These are phyloP conservation scores for Adelosebastes latens DNA, from an alignment of 2,797 vertebrate genomes.

Conservation along the genomic window DNA sequence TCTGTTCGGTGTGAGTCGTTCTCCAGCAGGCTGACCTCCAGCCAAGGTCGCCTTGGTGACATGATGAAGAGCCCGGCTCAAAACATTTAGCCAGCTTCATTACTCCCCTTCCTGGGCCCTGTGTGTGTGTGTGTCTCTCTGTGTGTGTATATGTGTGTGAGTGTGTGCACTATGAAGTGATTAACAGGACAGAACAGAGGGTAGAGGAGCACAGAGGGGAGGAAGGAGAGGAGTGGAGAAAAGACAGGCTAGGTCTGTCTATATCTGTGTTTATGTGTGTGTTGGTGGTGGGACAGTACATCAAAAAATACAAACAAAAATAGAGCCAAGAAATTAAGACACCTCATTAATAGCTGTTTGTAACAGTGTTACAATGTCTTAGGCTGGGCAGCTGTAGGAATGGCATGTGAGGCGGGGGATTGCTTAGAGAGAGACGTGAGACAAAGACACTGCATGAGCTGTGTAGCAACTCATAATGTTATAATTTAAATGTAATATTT, in stretches of 20 bases:
- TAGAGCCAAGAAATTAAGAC: neutral
- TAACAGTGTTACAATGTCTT: neutral
- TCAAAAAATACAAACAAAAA: neutral
- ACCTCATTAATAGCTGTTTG: neutral
- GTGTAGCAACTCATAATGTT: neutral
- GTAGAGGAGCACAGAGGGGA: conserved; percentile 8
- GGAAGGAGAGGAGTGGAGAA: neutral
- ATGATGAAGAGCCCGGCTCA: conserved; percentile 69
- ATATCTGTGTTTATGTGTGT: neutral
- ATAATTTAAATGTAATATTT: neutral
- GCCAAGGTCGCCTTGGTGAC: conserved; percentile 67
- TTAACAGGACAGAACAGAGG: conserved; percentile 51
- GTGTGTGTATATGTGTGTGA: neutral
- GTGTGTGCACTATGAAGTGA: conserved; percentile 55
- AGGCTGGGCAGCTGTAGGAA: neutral
- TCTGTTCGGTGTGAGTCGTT: conserved; percentile 14
- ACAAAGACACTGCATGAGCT: neutral
- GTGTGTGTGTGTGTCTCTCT: neutral
- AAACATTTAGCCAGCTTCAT: conserved; percentile 73
- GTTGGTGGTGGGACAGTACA: neutral
- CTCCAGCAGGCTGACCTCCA: conserved; percentile 52
- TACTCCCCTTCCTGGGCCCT: conserved; percentile 37
- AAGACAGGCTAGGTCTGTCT: neutral
- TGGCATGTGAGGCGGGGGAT: neutral
- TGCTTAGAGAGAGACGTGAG: neutral